Evolutionary conservation across 2,888 invertebrate species (phyloP).

Genomic region (Cantharis lateralis): DNA sequence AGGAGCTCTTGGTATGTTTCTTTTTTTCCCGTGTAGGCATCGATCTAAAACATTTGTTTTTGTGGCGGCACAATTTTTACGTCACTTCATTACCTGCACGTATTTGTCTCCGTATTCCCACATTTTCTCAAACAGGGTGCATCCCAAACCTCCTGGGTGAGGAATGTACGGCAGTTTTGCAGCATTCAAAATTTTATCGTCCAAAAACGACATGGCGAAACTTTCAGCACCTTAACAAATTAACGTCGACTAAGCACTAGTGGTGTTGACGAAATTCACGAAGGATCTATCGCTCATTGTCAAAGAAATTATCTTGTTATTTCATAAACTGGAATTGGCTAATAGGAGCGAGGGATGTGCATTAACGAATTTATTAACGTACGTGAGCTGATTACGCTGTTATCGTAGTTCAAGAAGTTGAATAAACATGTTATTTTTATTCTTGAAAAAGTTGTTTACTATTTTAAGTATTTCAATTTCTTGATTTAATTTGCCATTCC

Average conservation of each 20-base stretch:
- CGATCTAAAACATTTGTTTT: conserved; percentile 8
- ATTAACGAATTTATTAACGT: not conserved
- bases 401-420: not conserved
- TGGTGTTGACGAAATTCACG: not conserved
- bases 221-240: not conserved
- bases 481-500: no score
- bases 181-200: conserved; percentile 3
- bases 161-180: conserved; percentile 10
- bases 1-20: conserved; percentile 8
- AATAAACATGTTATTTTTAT: not conserved
- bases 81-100: conserved; percentile 38
- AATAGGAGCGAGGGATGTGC: not conserved
- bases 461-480: no score
- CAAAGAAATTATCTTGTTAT: not conserved
- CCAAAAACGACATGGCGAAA: not conserved
- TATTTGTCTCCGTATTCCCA: conserved; percentile 41
- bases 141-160: conserved; percentile 40
- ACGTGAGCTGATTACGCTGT: not conserved
- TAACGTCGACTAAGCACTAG: not conserved
- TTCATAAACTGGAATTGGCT: not conserved
- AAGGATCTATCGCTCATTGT: not conserved
- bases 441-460: not conserved
- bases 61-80: not conserved
- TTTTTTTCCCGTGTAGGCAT: conserved; percentile 10
- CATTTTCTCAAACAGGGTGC: conserved; percentile 39